Percentiles rank a stretch among this genome's conserved stretches.
Evolutionary conservation across 2,113 vertebrate species (phyloP).

Genomic region (Ifrita kowaldi): DNA sequence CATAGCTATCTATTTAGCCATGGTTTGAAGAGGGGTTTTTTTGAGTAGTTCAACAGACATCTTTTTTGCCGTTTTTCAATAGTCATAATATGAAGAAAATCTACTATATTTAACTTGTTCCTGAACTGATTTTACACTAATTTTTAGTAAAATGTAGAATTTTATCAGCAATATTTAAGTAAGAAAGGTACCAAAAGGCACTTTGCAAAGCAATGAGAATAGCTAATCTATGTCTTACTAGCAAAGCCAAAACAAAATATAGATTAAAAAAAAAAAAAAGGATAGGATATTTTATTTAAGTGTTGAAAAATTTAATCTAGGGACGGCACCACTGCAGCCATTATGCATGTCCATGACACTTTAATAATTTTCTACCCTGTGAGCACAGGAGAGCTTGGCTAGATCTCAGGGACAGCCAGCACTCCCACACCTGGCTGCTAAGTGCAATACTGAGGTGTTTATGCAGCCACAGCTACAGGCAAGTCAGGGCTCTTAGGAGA

Average conservation of each 20-base stretch:
- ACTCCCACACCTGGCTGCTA: neutral
- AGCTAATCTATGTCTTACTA: neutral
- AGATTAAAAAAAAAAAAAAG: accelerated
- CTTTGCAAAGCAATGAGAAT: neutral
- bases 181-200: neutral
- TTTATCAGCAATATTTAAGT: neutral
- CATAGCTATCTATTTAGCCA: neutral
- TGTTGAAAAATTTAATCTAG: neutral
- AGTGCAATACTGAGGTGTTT: neutral
- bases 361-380: neutral
- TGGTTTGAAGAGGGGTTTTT: neutral
- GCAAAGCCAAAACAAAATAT: neutral
- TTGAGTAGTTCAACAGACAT: neutral
- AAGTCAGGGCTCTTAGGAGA: neutral
- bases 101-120: neutral
- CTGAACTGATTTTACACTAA: neutral
- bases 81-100: neutral
- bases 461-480: neutral
- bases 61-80: neutral
- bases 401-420: neutral
- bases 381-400: neutral
- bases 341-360: neutral
- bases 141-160: neutral
- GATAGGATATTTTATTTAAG: neutral
- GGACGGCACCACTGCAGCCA: accelerated